These are phyloP conservation scores for Scaptodrosophila lebanonensis DNA, from an alignment of 1,140 invertebrate genomes.

Conservation along the genomic window DNA sequence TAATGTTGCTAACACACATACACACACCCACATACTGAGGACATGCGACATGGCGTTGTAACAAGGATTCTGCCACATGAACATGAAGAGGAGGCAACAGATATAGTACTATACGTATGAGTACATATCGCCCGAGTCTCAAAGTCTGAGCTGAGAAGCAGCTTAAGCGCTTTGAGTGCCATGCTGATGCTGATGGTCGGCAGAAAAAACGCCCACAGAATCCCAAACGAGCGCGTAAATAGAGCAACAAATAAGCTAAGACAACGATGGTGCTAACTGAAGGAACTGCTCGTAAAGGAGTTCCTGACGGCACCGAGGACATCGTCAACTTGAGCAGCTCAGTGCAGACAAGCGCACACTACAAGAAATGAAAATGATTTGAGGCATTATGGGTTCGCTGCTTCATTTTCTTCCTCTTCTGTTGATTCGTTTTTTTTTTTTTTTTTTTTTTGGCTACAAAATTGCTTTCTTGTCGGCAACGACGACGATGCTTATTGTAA, in stretches of 20 bases:
- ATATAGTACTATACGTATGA: no score
- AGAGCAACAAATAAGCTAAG: conserved; percentile 13
- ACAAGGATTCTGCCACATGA: no score
- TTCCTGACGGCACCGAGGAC: conserved; percentile 22
- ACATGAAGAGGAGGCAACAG: no score
- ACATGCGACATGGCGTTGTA: no score
- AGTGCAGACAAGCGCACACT: conserved; percentile 48
- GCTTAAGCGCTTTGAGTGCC: conserved; percentile 57
- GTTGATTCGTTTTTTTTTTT: conserved; percentile 5
- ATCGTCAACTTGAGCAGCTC: conserved; percentile 23
- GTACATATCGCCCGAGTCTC: not conserved
- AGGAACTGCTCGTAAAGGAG: no score
- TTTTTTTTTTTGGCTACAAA: conserved; percentile 37
- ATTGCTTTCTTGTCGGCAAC: conserved; percentile 34
- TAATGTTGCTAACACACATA: conserved; percentile 39
- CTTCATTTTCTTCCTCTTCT: conserved; percentile 20
- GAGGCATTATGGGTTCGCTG: conserved; percentile 52
- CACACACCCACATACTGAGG: no score
- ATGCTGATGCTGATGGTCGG: no score
- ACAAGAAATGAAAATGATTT: conserved; percentile 72
- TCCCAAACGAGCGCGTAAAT: conserved; percentile 28
- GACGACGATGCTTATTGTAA: conserved; percentile 48
- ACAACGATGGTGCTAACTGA: not conserved
- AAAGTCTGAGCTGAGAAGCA: not conserved
- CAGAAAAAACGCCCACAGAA: conserved; percentile 55